Base-by-base conservation (phyloP, 2,888 invertebrate species). In the Cantharis rufa region DNA sequence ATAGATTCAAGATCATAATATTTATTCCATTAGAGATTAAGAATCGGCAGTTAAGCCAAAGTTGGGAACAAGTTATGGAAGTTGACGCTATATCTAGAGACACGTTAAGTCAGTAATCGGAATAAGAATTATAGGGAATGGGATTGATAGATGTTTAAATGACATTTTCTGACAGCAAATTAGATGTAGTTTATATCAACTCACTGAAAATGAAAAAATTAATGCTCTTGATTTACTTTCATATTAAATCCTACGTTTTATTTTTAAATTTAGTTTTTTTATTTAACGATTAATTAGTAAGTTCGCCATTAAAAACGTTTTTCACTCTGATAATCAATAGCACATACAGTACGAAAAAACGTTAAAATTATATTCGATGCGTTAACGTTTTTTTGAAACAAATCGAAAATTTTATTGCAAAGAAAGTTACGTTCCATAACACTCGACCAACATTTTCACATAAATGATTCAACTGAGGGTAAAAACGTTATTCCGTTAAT, bases 1-100 rank as follows among this genome's bases (percentile, higher is more conserved):
- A 78, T 78, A 75, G 75, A 75, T 75, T 75, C 75, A 62, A 73
- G 70, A 75, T 72, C 72, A 78, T 78, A 75, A 78, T 72, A 75
- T 78, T 78, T 78, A 75, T 78, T 75, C 75, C 72, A 78, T 78
- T 78, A 75, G 68, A 75, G 75, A 78, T 78, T 78, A 75, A 72
- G 75, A 75, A 72, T 72, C 75, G 72, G 75, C 63, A 78, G 72
- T 77, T 71, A 77, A 77, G 28, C 74, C 75, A 78, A 77, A 78
- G 75, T 75, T 75, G 78, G 72, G 72, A 77, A 72, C 76, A 76
- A 76, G 76, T 76, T 76, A 76, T 76, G 70, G 76, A 76, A 76
- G 72, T 72, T 72, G 64, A 64, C 70, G 72, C 76, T 76, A 72
- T 72, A 76, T 76, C 48, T 48, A 72, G 70, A 77, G 77, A 73